Evolutionary conservation across 37 sponge, comb jelly and placozoan species (phyloP), one percentile per base, ranked within the genome.

Genomic region (Chondrosia reniformis): DNA sequence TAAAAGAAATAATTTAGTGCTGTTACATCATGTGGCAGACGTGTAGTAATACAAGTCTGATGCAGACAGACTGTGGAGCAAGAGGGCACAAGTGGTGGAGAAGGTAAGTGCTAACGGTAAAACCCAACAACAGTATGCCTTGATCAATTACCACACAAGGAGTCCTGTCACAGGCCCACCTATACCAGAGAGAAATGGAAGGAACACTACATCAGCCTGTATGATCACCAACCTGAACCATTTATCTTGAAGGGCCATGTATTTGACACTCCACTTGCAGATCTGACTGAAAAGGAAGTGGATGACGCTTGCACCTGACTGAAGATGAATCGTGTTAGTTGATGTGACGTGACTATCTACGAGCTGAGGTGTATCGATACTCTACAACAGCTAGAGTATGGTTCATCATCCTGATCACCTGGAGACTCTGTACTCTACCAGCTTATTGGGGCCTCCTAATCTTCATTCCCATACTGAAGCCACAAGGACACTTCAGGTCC

Each of bases 211-310:
- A 56, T 24, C 58, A 56, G 6, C 4, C 58, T 56, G 58, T 56
- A 56, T 56, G 58, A 56, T 56, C 58, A 56, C 58, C 58, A 56
- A 6, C 58, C 58, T 56, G 58, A 56, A 56, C 58, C 58, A 56
- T 6, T 56, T 28, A 56, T 56, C 27, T 56, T 56, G 58, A 28
- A 56, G 58, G 58, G 58, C 58, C 58, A 24, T 56, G 7, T 28
- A 56, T 56, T 56, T 6, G 58, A 56, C 58, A 56, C 58, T 8
- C 58, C 58, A 56, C 58, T 56, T 56, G 7, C n/a, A 6, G 58
- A 56, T 6, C 58, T 56, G 58, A 56, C 58, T 8, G 58, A 56
- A 28, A 56, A 56, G 58, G 58, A 56, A 56, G 58, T 56, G 58
- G 58, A 56, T 6, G 58, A 56, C 8, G 7, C 58, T 6, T 2